These are phyloP conservation scores for Penaeus monodon DNA, from an alignment of 2,888 invertebrate genomes.

Conservation along the genomic window DNA sequence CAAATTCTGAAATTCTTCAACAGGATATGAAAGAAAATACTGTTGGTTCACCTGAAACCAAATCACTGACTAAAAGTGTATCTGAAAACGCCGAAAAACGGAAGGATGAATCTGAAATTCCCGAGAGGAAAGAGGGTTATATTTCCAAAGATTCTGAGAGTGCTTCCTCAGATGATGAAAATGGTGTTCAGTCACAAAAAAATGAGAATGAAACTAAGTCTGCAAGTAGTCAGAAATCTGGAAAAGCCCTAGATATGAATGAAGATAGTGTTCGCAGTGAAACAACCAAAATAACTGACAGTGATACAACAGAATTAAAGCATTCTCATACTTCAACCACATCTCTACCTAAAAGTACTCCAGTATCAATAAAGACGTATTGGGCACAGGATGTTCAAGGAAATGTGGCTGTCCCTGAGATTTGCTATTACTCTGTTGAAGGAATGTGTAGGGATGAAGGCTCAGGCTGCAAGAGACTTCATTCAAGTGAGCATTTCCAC, in stretches of 20 bases:
- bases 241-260: too few species aligned
- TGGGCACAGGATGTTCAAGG: constrained; percentile 44
- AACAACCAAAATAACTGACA: too few species aligned
- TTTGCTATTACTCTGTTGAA: constrained; percentile 58
- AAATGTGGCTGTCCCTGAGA: constrained; percentile 33
- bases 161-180: too few species aligned
- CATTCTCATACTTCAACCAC: too few species aligned
- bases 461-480: constrained; percentile 39
- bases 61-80: not conserved
- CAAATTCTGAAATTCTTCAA: constrained; percentile 8
- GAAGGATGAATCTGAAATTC: not conserved
- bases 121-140: not conserved
- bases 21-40: not conserved
- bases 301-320: not conserved
- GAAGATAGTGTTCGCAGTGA: too few species aligned
- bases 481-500: constrained; percentile 43
- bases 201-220: too few species aligned
- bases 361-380: not conserved
- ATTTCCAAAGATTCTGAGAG: not conserved
- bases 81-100: not conserved
- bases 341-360: not conserved
- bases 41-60: not conserved
- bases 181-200: too few species aligned
- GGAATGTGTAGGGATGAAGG: constrained; percentile 35
- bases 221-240: too few species aligned